Evolutionary conservation across 2,888 invertebrate genomes (phyloP).

Genomic region (Epicampocera succincta): DNA sequence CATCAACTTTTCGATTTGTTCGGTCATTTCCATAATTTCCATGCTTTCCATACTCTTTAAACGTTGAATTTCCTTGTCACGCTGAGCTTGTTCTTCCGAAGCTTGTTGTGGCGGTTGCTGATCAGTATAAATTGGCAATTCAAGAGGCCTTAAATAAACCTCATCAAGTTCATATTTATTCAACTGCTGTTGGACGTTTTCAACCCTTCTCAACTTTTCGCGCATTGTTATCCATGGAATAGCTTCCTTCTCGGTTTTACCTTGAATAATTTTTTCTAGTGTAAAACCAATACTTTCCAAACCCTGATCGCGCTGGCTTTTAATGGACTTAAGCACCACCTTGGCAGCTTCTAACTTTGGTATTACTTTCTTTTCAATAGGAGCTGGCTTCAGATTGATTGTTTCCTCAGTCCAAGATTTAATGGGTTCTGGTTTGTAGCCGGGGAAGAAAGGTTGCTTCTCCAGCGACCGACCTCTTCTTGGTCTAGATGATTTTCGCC

Average conservation of each 20-base stretch:
- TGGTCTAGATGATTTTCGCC: constrained; percentile 80
- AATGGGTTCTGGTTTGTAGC: constrained; percentile 80
- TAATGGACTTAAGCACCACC: constrained; percentile 82
- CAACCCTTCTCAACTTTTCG: constrained; percentile 79
- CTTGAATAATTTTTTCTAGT: constrained; percentile 79
- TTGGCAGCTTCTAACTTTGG: constrained; percentile 83
- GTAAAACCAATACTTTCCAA: constrained; percentile 80
- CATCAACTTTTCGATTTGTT: constrained; percentile 80
- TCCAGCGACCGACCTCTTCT: constrained; percentile 82
- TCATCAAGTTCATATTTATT: constrained; percentile 81
- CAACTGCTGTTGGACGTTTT: constrained; percentile 80
- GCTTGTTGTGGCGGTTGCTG: constrained; percentile 73
- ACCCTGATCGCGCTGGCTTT: constrained; percentile 81
- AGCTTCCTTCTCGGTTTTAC: constrained; percentile 80
- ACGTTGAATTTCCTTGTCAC: constrained; percentile 80
- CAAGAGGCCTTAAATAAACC: constrained; percentile 80
- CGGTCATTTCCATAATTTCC: constrained; percentile 80
- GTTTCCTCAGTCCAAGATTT: constrained; percentile 87
- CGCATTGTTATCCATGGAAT: constrained; percentile 81
- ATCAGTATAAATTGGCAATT: constrained; percentile 74
- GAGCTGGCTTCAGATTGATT: constrained; percentile 84
- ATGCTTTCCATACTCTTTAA: constrained; percentile 80
- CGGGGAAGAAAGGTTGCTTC: constrained; percentile 79
- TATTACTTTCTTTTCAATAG: constrained; percentile 83
- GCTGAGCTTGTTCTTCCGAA: constrained; percentile 80